Evolutionary conservation across 1,140 invertebrate genomes (phyloP).

Genomic region (Drosophila chauvacae): DNA sequence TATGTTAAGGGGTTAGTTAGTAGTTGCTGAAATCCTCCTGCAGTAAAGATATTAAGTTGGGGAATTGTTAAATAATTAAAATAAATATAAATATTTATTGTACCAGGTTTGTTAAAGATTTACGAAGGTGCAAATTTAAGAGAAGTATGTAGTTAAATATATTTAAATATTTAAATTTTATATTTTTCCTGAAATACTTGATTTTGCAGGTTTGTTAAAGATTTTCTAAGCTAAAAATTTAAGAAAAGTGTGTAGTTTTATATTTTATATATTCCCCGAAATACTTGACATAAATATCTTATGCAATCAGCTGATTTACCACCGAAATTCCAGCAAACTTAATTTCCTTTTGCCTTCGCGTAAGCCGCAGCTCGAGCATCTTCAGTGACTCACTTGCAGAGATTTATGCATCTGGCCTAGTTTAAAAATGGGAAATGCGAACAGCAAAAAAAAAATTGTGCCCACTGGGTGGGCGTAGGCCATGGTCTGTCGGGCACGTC

Average conservation of each 20-base stretch:
- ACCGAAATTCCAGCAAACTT: slow-evolving; percentile 32
- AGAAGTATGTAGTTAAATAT: too few species aligned
- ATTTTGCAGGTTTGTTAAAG: not conserved
- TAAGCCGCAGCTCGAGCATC: slow-evolving; percentile 8
- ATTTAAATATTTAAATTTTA: too few species aligned
- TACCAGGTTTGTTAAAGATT: not conserved
- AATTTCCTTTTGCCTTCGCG: slow-evolving; percentile 17
- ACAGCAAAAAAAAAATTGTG: slow-evolving; percentile 7
- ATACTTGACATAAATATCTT: not conserved
- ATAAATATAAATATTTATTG: not conserved
- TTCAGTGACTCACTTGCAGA: slow-evolving; percentile 33
- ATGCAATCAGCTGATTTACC: slow-evolving; percentile 37
- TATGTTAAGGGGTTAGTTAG: not conserved
- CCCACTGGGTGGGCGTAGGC: slow-evolving; percentile 19
- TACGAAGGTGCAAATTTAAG: not conserved
- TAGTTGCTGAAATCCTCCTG: not conserved
- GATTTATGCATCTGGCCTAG: slow-evolving; percentile 58
- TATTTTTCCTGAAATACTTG: too few species aligned
- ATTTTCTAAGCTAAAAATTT: not conserved
- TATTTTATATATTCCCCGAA: not conserved
- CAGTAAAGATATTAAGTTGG: not conserved
- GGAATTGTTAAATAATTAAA: not conserved
- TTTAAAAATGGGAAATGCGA: slow-evolving; percentile 47
- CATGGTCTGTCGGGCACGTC: slow-evolving; percentile 49
- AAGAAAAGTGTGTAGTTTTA: not conserved